These are phyloP conservation scores for Cyaniris semiargus DNA, from an alignment of 2,888 invertebrate species.

Conservation along the genomic window DNA sequence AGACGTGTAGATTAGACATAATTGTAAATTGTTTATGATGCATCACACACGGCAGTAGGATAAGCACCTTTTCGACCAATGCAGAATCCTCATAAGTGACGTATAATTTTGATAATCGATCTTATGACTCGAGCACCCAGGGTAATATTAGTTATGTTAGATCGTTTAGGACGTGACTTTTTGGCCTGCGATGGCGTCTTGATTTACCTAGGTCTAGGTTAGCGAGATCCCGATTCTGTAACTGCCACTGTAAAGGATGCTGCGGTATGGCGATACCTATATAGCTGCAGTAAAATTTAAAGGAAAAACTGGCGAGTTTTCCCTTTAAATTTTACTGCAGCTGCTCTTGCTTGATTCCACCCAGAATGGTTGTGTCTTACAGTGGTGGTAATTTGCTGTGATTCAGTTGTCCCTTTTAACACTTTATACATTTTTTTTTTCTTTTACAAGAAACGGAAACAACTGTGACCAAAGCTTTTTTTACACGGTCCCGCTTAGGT, in stretches of 20 bases:
- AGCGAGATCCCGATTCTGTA: constrained; percentile 24
- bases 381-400: constrained; percentile 1
- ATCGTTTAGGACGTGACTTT: constrained; percentile 67
- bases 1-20: constrained; percentile 74
- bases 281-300: no score
- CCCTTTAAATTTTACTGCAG: neutral
- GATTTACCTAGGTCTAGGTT: constrained; percentile 32
- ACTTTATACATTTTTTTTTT: neutral
- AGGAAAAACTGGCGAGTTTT: no score
- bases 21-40: constrained; percentile 65
- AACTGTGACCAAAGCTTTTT: constrained; percentile 7
- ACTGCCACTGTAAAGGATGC: constrained; percentile 5
- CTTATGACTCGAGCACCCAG: constrained; percentile 78
- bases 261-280: neutral
- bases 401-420: neutral
- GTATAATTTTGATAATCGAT: constrained; percentile 60
- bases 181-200: constrained; percentile 61
- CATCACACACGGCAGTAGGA: constrained; percentile 56
- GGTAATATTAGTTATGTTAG: constrained; percentile 65
- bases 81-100: constrained; percentile 60
- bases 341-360: neutral
- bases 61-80: constrained; percentile 70
- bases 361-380: constrained; percentile 10
- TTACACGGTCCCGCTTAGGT: constrained; percentile 21
- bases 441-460: constrained; percentile 13